Evolutionary conservation across 2,888 invertebrate genomes (phyloP).

Genomic region (Nineta flava): DNA sequence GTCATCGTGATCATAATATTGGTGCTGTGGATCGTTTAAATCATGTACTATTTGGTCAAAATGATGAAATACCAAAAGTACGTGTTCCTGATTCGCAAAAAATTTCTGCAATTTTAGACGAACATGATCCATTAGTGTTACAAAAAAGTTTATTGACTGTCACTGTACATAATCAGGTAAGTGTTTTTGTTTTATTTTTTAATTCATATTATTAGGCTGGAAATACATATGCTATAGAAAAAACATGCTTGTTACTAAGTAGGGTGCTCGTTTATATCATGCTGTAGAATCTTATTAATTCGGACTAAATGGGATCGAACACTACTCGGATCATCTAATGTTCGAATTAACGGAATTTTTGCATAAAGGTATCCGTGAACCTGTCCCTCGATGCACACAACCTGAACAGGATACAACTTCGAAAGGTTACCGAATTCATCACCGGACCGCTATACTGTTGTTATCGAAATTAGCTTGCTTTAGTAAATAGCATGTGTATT

Average conservation of each 20-base stretch:
- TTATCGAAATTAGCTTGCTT: too few relatives aligned
- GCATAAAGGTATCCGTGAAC: too few relatives aligned
- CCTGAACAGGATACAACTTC: too few relatives aligned
- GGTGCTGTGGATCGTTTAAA: slow-evolving; percentile 40
- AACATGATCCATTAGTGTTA: slow-evolving; percentile 66
- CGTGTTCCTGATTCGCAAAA: slow-evolving; percentile 54
- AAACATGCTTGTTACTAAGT: not conserved
- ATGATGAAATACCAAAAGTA: slow-evolving; percentile 33
- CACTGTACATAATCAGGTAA: slow-evolving; percentile 73
- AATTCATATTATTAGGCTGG: not conserved
- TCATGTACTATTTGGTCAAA: slow-evolving; percentile 44
- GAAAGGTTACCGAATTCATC: too few relatives aligned
- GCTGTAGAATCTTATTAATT: too few relatives aligned
- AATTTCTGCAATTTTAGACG: slow-evolving; percentile 68
- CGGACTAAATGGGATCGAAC: too few relatives aligned
- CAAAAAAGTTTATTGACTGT: slow-evolving; percentile 68
- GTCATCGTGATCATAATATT: slow-evolving; percentile 20
- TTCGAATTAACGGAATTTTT: too few relatives aligned
- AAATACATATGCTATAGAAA: not conserved
- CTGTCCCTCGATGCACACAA: too few relatives aligned
- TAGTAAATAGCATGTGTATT: too few relatives aligned
- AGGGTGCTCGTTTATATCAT: not conserved
- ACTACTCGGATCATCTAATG: too few relatives aligned
- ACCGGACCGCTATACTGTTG: too few relatives aligned
- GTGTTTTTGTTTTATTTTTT: slow-evolving; percentile 11